These are phyloP conservation scores for Xiphophorus birchmanni DNA, from an alignment of 2,797 vertebrate genomes.

Conservation along the genomic window DNA sequence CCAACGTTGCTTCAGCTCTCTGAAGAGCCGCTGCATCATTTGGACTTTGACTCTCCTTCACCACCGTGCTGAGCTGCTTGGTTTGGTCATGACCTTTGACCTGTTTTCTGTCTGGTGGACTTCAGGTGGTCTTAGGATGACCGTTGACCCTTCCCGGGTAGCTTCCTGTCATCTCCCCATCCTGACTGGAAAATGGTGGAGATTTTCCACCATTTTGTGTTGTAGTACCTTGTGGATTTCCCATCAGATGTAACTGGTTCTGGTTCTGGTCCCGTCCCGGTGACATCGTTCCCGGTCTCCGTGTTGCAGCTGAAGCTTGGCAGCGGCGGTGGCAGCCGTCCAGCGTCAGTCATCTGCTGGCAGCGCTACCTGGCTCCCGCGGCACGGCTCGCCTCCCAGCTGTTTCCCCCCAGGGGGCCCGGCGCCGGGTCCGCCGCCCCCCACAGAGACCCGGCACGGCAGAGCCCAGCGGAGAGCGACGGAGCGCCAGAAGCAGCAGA, in stretches of 20 bases:
- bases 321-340: slow-evolving; percentile 45
- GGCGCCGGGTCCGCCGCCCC: slow-evolving; percentile 54
- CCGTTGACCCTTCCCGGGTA: not conserved
- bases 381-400: slow-evolving; percentile 74
- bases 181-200: not conserved
- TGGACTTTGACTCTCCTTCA: too few species aligned
- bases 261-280: not conserved
- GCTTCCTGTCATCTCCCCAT: not conserved
- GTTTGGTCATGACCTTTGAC: too few species aligned
- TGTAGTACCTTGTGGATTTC: not conserved
- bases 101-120: not conserved
- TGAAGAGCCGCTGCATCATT: not conserved
- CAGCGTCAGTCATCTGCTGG: slow-evolving; percentile 50
- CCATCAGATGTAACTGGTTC: not conserved
- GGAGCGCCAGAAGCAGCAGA: slow-evolving; percentile 25
- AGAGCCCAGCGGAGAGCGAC: too few species aligned
- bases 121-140: not conserved
- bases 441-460: slow-evolving; percentile 44
- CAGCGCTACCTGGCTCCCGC: slow-evolving; percentile 71
- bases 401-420: slow-evolving; percentile 63
- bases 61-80: too few species aligned
- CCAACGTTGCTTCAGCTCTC: not conserved
- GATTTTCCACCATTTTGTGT: too few species aligned
- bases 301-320: slow-evolving; percentile 3
- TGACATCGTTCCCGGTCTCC: not conserved